These are phyloP conservation scores for Staurois parvus DNA, from an alignment of 2,797 vertebrate species.

Conservation along the genomic window DNA sequence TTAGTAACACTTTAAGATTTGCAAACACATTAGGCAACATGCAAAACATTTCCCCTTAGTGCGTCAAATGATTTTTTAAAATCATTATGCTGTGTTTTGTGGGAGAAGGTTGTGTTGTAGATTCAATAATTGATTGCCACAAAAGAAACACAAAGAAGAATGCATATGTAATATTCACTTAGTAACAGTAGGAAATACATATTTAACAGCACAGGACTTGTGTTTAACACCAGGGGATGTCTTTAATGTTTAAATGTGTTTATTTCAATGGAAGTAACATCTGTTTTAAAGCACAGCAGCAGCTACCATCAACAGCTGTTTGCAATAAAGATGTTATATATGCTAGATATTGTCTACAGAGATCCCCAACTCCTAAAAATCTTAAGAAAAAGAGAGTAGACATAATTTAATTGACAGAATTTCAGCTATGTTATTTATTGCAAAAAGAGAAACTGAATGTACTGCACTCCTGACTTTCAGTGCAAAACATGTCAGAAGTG, in stretches of 20 bases:
- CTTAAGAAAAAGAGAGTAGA: too few species aligned
- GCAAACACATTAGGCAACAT: conserved; percentile 9
- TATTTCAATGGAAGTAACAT: conserved; percentile 42
- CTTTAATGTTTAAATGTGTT: conserved; percentile 46
- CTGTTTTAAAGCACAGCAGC: conserved; percentile 9
- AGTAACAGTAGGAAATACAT: conserved; percentile 52
- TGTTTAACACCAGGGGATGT: conserved; percentile 45
- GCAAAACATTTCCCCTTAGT: background rate
- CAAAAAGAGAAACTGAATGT: too few species aligned
- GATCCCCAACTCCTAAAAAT: too few species aligned
- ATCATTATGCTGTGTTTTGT: background rate
- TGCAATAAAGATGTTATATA: conserved; percentile 29
- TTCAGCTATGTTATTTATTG: too few species aligned
- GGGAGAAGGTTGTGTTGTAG: conserved; percentile 14
- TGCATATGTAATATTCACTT: conserved; percentile 33
- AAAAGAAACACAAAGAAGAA: conserved; percentile 6
- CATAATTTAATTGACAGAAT: too few species aligned
- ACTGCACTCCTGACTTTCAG: too few species aligned
- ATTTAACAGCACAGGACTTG: conserved; percentile 42
- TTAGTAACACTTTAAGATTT: conserved; percentile 2
- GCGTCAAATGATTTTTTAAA: conserved; percentile 5
- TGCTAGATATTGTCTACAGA: background rate
- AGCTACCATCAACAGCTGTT: conserved; percentile 38
- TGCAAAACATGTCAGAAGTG: too few species aligned
- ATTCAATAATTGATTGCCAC: conserved; percentile 41